Percentiles rank a stretch among this genome's conserved stretches.
phyloP scores from a whole-genome alignment of 2,888 invertebrate species.

The Crocallis elinguaria region DNA sequence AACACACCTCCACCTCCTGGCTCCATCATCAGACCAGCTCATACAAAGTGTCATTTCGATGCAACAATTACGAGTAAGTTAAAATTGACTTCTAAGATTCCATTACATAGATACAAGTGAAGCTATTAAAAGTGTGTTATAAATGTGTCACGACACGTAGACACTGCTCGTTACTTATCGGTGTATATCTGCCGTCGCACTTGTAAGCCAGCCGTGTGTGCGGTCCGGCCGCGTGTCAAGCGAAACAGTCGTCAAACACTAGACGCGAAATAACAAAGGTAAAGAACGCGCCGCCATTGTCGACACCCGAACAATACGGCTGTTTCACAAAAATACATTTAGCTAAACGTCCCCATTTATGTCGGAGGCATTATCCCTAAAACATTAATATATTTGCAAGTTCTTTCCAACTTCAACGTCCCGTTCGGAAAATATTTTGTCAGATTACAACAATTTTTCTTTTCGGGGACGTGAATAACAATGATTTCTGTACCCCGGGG shows the following conservation, averaged over 20 bases:
- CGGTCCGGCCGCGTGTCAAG: no score
- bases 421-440: constrained; percentile 39
- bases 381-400: constrained; percentile 30
- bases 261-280: background rate
- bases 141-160: no score
- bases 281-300: constrained; percentile 10
- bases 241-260: background rate
- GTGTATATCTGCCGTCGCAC: no score
- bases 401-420: constrained; percentile 26
- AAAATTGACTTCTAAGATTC: no score
- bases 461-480: constrained; percentile 46
- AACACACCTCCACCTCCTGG: no score
- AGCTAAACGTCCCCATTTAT: background rate
- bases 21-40: no score
- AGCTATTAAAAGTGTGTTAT: no score
- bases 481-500: constrained; percentile 31
- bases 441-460: constrained; percentile 47
- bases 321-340: background rate
- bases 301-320: constrained; percentile 14
- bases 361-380: constrained; percentile 17
- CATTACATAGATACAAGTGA: no score
- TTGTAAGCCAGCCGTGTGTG: no score
- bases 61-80: no score
- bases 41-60: no score
- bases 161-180: no score